A percentile compares a stretch with the other conserved stretches of the same genome.
phyloP scores from a whole-genome alignment of 2,113 vertebrate species.

The Anthoscopus minutus region DNA sequence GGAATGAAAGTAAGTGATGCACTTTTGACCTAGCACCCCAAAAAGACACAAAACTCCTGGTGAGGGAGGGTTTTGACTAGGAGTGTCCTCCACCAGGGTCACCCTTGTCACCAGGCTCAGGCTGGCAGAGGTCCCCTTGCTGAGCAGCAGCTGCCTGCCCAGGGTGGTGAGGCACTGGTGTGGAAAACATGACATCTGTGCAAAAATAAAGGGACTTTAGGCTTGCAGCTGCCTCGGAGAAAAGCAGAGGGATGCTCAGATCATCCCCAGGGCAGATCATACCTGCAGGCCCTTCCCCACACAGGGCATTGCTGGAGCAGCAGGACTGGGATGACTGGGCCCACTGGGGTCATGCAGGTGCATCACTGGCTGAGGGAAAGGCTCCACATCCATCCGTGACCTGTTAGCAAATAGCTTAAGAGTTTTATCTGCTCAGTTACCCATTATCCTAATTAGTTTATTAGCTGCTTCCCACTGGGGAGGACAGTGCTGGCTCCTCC shows the following conservation, averaged over 20 bases:
- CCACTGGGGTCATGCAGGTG: neutral
- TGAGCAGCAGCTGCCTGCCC: neutral
- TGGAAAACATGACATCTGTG: conserved; percentile 1
- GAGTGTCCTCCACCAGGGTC: neutral
- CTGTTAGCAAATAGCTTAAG: neutral
- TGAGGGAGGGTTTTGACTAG: fast-evolving
- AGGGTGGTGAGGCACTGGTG: neutral
- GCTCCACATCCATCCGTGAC: neutral
- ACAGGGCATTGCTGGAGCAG: fast-evolving
- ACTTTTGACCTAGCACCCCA: neutral
- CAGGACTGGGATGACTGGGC: neutral
- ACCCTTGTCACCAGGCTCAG: neutral
- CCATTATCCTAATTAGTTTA: conserved; percentile 56
- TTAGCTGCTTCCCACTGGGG: conserved; percentile 28
- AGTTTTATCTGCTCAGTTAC: conserved; percentile 42
- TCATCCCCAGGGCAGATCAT: neutral
- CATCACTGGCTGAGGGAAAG: fast-evolving
- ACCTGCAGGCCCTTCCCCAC: neutral
- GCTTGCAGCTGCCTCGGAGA: neutral
- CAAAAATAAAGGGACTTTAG: neutral
- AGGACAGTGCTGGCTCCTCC: neutral
- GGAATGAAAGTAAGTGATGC: neutral
- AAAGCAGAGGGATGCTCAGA: neutral
- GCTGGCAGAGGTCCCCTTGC: neutral
- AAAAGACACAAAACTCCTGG: neutral